A percentile compares a stretch with the other conserved stretches of the same genome.
Evolutionary conservation across 2,888 invertebrate species (phyloP).

Genomic region (Nycteola revayana): DNA sequence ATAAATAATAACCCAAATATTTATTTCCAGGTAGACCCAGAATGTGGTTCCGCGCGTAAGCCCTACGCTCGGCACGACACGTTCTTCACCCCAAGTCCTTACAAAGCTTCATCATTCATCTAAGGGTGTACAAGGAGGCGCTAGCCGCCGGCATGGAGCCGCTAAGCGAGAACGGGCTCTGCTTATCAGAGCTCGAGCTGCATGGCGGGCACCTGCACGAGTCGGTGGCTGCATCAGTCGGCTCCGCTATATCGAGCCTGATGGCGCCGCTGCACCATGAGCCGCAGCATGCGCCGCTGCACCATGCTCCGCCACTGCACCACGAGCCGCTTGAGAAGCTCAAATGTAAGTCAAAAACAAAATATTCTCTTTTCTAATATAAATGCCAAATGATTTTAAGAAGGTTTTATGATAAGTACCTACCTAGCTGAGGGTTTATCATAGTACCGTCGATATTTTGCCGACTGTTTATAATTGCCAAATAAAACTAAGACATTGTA

Average conservation of each 20-base stretch:
- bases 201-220: slow-evolving; percentile 78
- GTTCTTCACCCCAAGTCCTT: slow-evolving; percentile 36
- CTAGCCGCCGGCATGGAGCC: slow-evolving; percentile 87
- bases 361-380: neutral
- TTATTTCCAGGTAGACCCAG: slow-evolving; percentile 23
- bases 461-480: too few species aligned
- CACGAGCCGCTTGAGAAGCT: slow-evolving; percentile 90
- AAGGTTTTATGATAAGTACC: too few species aligned
- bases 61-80: slow-evolving; percentile 26
- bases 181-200: slow-evolving; percentile 86
- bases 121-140: slow-evolving; percentile 82
- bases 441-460: too few species aligned
- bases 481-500: too few species aligned
- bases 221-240: slow-evolving; percentile 77
- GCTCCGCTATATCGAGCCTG: slow-evolving; percentile 79
- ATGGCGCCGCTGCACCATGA: slow-evolving; percentile 81
- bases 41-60: slow-evolving; percentile 33
- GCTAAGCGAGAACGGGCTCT: slow-evolving; percentile 86
- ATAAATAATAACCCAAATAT: slow-evolving; percentile 6
- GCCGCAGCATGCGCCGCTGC: slow-evolving; percentile 81
- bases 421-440: too few species aligned
- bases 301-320: slow-evolving; percentile 82
- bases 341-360: slow-evolving; percentile 84
- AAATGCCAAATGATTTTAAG: neutral
- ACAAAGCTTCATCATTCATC: slow-evolving; percentile 75